These are phyloP conservation scores for Pseudomyrmex concolor DNA, from an alignment of 1,140 invertebrate species.

Conservation along the genomic window DNA sequence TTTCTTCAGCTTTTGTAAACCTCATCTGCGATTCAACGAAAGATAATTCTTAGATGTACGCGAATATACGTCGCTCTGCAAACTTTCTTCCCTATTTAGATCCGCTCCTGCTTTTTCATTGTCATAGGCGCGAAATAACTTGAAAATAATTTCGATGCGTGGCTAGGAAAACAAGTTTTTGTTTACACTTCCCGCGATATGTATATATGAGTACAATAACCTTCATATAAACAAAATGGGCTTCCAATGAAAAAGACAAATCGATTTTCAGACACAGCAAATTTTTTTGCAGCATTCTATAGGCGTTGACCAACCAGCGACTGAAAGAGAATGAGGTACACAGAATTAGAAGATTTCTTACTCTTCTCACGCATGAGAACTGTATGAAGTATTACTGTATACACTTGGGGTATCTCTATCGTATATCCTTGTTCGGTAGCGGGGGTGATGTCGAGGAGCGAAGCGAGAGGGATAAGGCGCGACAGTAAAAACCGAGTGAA, in stretches of 20 bases:
- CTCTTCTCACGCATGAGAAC: too few species aligned
- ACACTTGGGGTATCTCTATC: background rate
- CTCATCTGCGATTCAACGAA: too few species aligned
- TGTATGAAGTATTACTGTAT: too few species aligned
- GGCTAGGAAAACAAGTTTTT: constrained; percentile 20
- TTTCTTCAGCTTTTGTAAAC: background rate
- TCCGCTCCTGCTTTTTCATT: constrained; percentile 5
- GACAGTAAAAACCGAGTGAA: constrained; percentile 61
- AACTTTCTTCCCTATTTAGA: background rate
- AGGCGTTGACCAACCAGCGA: too few species aligned
- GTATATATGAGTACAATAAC: too few species aligned
- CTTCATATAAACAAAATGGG: too few species aligned
- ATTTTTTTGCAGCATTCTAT: constrained; percentile 62
- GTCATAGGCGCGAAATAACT: constrained; percentile 1
- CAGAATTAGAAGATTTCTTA: too few species aligned
- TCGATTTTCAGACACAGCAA: background rate
- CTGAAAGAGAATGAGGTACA: background rate
- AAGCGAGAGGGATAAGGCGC: background rate
- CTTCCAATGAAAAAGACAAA: too few species aligned
- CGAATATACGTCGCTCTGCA: background rate
- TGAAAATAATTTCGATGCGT: constrained; percentile 16
- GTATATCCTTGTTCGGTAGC: constrained; percentile 5
- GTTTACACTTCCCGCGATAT: too few species aligned
- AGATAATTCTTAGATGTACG: too few species aligned
- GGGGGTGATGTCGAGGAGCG: background rate